A percentile compares a stretch with the other conserved stretches of the same genome.
These are phyloP conservation scores for Tetrapedia diversipes DNA, from an alignment of 2,888 invertebrate species.

Conservation along the genomic window DNA sequence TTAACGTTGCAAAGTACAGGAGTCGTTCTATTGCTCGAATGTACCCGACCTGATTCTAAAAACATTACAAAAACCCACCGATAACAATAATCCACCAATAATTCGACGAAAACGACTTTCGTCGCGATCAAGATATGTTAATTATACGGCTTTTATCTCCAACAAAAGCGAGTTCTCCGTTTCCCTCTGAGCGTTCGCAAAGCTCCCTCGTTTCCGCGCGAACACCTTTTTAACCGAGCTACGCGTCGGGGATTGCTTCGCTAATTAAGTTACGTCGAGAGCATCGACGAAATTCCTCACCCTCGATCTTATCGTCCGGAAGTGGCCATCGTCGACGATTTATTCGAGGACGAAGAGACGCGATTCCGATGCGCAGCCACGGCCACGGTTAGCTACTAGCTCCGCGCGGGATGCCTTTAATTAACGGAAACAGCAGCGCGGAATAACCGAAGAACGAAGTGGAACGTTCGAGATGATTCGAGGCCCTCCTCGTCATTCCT, in stretches of 20 bases:
- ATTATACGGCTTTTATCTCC: too few species aligned
- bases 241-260: background rate
- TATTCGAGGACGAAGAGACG: background rate
- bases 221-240: background rate
- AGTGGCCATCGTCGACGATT: background rate
- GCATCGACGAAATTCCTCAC: background rate
- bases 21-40: too few species aligned
- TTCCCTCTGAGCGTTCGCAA: background rate
- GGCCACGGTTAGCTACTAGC: background rate
- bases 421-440: conserved; percentile 44
- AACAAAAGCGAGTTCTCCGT: too few species aligned
- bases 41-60: too few species aligned
- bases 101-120: too few species aligned
- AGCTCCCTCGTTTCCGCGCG: background rate
- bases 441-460: conserved; percentile 43
- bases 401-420: conserved; percentile 17
- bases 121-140: too few species aligned
- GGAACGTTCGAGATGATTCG: conserved; percentile 35
- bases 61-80: too few species aligned
- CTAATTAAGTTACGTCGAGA: background rate
- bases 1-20: too few species aligned
- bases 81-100: too few species aligned
- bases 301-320: background rate
- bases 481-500: conserved; percentile 18
- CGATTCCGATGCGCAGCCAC: background rate